phyloP scores from a whole-genome alignment of 2,797 vertebrate species.

The Sylvilagus floridanus region DNA sequence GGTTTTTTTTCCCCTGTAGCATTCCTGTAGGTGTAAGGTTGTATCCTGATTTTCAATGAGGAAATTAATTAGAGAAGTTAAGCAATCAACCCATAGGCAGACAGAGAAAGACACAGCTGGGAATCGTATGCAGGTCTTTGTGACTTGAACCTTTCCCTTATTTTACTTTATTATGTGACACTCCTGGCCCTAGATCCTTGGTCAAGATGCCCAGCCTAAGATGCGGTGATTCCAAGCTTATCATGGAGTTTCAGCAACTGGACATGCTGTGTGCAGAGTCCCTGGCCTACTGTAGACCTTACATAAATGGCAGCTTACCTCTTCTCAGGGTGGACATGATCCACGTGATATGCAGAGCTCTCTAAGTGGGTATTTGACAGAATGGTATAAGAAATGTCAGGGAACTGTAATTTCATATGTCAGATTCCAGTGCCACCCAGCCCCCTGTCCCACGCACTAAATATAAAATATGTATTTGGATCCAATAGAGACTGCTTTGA shows the following conservation, averaged over 20 bases:
- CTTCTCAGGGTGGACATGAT: neutral
- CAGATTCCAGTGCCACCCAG: neutral
- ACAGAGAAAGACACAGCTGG: neutral
- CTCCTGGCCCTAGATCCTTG: neutral
- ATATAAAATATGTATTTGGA: conserved; percentile 66
- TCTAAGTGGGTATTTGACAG: neutral
- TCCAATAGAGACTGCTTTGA: conserved; percentile 22
- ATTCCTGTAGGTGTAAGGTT: neutral
- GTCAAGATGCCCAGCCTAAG: neutral
- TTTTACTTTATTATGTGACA: neutral
- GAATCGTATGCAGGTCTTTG: neutral
- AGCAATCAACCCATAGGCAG: neutral
- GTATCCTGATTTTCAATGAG: conserved; percentile 12
- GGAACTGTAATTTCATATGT: conserved; percentile 21
- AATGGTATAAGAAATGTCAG: conserved; percentile 38
- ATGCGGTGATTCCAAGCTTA: neutral
- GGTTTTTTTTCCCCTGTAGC: neutral
- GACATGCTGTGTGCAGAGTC: neutral
- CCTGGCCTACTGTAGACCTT: neutral
- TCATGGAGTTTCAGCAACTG: neutral
- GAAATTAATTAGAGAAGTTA: neutral
- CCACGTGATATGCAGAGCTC: neutral
- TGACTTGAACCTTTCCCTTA: neutral
- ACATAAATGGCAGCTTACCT: neutral
- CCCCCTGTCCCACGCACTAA: neutral